Evolutionary conservation across 30 jellyfish, hydroid and myxozoan genomes (phyloP).

Genomic region (Aurelia sp.): DNA sequence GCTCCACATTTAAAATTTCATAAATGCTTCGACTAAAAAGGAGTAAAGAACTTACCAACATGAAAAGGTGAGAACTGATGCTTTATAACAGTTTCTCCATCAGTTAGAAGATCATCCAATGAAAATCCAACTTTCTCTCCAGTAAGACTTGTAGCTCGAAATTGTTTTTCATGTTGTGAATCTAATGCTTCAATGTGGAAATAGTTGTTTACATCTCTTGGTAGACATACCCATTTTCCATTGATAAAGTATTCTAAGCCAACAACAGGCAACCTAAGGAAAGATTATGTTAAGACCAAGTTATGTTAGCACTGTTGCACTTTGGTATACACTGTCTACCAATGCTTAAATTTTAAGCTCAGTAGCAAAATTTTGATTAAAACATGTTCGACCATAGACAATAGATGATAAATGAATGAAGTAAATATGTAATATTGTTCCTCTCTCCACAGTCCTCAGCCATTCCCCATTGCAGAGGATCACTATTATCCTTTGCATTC

Average conservation of each 20-base stretch:
- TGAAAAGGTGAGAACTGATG: slow-evolving; percentile 79
- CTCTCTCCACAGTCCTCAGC: too few species aligned
- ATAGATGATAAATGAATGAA: too few species aligned
- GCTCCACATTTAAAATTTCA: too few species aligned
- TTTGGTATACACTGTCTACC: too few species aligned
- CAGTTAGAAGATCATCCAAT: slow-evolving; percentile 3
- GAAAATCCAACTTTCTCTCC: slow-evolving; percentile 89
- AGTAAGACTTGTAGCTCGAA: slow-evolving; percentile 82
- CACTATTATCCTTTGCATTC: too few species aligned
- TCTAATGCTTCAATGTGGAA: slow-evolving; percentile 4
- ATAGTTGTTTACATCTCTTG: slow-evolving; percentile 71
- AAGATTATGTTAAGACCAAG: too few species aligned
- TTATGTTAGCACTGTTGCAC: too few species aligned
- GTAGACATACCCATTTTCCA: slow-evolving; percentile 87
- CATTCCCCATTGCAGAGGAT: too few species aligned
- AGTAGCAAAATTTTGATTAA: too few species aligned
- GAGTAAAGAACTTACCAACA: slow-evolving; percentile 43
- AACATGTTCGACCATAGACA: too few species aligned
- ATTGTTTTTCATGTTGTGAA: slow-evolving; percentile 40
- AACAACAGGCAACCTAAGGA: slow-evolving; percentile 80
- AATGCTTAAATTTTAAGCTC: too few species aligned
- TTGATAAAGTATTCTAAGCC: slow-evolving; percentile 74
- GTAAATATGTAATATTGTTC: too few species aligned
- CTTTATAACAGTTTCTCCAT: slow-evolving; percentile 33
- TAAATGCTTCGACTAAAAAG: background rate